These are phyloP conservation scores for Eutolmus rufibarbis DNA, from an alignment of 2,888 invertebrate species.

Conservation along the genomic window DNA sequence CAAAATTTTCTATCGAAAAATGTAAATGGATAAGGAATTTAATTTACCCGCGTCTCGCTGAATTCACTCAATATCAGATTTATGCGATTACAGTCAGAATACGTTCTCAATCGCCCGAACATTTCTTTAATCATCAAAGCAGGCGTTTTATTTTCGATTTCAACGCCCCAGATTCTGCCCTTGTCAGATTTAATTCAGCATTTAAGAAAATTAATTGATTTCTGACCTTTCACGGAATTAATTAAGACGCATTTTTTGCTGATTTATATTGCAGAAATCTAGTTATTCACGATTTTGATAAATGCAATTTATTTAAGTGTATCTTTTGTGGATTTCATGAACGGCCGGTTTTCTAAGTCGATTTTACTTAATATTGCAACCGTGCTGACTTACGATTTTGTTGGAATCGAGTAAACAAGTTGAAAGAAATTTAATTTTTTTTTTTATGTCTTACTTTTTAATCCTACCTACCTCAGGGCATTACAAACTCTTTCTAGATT, in stretches of 20 bases:
- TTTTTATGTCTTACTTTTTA: no score
- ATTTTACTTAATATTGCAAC: no score
- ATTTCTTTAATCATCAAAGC: not conserved
- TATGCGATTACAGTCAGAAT: not conserved
- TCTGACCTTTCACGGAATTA: not conserved
- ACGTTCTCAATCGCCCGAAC: not conserved
- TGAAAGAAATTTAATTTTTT: no score
- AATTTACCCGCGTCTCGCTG: not conserved
- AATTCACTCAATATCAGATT: not conserved
- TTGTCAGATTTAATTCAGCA: not conserved
- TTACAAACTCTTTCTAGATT: no score
- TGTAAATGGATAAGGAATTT: not conserved
- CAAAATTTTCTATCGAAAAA: not conserved
- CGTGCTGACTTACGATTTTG: no score
- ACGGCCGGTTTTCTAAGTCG: not conserved
- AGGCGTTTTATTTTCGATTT: not conserved
- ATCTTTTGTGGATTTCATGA: not conserved
- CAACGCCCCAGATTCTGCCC: not conserved
- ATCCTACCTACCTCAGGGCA: no score
- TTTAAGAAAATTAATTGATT: not conserved
- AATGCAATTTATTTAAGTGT: not conserved
- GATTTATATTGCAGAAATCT: not conserved
- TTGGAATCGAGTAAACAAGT: no score
- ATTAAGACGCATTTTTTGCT: not conserved
- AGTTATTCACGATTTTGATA: not conserved